phyloP scores from a whole-genome alignment of 92 coral and sea anemone species.

The Meandrina meandrites region DNA sequence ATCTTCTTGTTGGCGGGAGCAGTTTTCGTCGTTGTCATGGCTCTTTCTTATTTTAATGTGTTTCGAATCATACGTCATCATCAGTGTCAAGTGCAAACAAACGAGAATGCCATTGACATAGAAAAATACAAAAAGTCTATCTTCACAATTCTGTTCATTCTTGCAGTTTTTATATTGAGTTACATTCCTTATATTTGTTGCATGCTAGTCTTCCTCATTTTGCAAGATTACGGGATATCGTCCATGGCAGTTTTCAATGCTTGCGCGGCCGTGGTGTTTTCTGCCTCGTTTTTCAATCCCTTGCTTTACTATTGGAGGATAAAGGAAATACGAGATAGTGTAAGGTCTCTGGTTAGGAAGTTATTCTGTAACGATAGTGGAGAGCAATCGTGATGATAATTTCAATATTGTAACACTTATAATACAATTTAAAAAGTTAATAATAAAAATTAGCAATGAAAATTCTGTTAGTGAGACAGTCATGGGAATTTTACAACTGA shows the following conservation, averaged over 20 bases:
- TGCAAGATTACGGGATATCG: not conserved
- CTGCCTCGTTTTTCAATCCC: not conserved
- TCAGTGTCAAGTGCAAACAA: not conserved
- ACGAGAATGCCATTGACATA: not conserved
- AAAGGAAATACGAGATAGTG: not conserved
- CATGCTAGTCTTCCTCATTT: not conserved
- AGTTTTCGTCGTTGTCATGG: not conserved
- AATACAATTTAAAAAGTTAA: too few relatives aligned
- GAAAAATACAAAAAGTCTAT: not conserved
- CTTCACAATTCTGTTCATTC: not conserved
- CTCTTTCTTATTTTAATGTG: not conserved
- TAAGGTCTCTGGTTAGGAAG: not conserved
- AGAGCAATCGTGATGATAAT: not conserved
- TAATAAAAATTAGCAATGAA: too few relatives aligned
- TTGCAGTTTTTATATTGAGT: not conserved
- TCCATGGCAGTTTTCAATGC: not conserved
- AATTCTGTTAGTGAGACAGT: too few relatives aligned
- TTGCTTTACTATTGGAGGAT: constrained; percentile 6
- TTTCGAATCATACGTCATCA: constrained; percentile 2
- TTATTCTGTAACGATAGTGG: not conserved
- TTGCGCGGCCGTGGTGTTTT: not conserved
- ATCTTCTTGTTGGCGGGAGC: not conserved
- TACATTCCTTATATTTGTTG: not conserved
- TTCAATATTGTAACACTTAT: not conserved
- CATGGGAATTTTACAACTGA: too few relatives aligned